These are phyloP conservation scores for Lophotriccus pileatus DNA, from an alignment of 2,797 vertebrate genomes.

Conservation along the genomic window DNA sequence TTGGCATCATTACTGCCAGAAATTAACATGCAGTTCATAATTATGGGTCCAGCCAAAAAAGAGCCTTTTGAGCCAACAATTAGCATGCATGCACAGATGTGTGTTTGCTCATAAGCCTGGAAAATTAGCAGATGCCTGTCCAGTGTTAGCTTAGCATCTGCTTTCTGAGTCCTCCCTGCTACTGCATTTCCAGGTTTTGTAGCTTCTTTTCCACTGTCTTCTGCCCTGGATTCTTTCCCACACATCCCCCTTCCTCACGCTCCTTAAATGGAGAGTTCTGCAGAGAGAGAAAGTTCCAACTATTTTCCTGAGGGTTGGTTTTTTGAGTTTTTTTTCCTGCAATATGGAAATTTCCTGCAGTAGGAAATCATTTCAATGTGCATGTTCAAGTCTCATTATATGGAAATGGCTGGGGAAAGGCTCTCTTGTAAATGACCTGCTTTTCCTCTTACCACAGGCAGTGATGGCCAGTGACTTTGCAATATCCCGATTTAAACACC, in stretches of 20 bases:
- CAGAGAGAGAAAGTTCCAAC: neutral
- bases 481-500: slow-evolving; percentile 89
- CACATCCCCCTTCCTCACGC: neutral
- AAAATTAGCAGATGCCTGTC: slow-evolving; percentile 32
- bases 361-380: neutral
- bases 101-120: neutral
- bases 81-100: neutral
- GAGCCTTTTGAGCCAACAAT: neutral
- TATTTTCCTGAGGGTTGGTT: neutral
- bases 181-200: neutral
- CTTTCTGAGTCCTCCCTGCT: neutral
- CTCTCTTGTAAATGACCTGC: neutral
- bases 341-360: neutral
- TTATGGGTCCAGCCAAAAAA: neutral
- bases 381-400: neutral
- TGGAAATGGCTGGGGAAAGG: neutral
- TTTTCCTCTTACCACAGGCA: slow-evolving; percentile 75
- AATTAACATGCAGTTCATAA: neutral
- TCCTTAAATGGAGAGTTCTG: neutral
- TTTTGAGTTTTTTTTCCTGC: neutral
- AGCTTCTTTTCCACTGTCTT: neutral
- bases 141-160: neutral
- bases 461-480: slow-evolving; percentile 97
- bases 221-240: neutral
- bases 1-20: neutral